Evolutionary conservation across 2,113 vertebrate species (phyloP), one percentile per base, ranked within the genome.

Genomic region (Bos javanicus): DNA sequence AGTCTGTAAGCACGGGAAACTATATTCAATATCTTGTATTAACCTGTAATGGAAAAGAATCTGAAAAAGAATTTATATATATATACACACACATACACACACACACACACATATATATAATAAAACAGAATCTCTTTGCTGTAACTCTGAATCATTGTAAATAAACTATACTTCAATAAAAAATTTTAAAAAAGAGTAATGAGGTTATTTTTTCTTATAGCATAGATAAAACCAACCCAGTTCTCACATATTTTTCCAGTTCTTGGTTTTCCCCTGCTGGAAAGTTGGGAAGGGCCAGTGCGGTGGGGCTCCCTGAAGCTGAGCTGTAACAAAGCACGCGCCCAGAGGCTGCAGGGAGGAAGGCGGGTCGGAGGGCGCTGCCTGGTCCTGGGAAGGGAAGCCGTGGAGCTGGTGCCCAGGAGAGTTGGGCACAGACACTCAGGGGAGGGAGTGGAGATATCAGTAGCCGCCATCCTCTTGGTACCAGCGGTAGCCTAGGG

Each of bases 391-490:
- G 1, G 2, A 43, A 59, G 6, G 43, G 87, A 33, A 30, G 6
- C 2, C 0, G 23, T 6, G 33, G 50, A 14, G 21, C 74, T 1
- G 3, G 1, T 0, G 13, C 50, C 48, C 15, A 1, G 78, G 36
- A 25, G 39, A 6, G 39, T 6, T 21, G 36, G 36, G 3, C 17
- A 3, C 36, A 15, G 19, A 23, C 57, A 4, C 9, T 17, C 28
- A 0, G 9, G 74, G 25, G 17, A 16, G 52, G 71, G 71, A 56
- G 59, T 8, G 17, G 43, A 23, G 3, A 2, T 13, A 7, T 6
- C 13, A 15, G n/a, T 2, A 5, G 60, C 46, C 19, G 2, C 59
- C 43, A 0, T 1, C 11, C n/a, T 6, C 1, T 15, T 0, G 0
- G 7, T 1, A 9, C 64, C 30, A 7, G 5, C 3, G 0, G 7